Evolutionary conservation across 2,113 vertebrate genomes (phyloP).

Genomic region (chimpanzee (Pan troglodytes)): NHGRI_mPanTro3-v2.1_pri NC_072411.2:27186001-27186500

Average conservation of each 20-base stretch:
- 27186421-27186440: background rate
- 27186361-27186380: background rate
- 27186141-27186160: background rate
- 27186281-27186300: background rate
- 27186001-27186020: background rate
- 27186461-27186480: too few relatives aligned
- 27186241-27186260: background rate
- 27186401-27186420: background rate
- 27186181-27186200: background rate
- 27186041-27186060: background rate
- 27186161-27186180: background rate
- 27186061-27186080: background rate
- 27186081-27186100: background rate
- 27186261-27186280: background rate
- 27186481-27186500: too few relatives aligned
- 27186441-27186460: background rate
- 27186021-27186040: background rate
- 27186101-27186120: background rate
- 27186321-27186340: background rate
- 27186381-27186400: too few relatives aligned
- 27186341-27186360: background rate
- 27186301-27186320: background rate
- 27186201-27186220: background rate
- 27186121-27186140: background rate
- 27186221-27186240: background rate